Evolutionary conservation across 2,797 vertebrate species (phyloP).

Genomic region (Novumbra hubbsi): DNA sequence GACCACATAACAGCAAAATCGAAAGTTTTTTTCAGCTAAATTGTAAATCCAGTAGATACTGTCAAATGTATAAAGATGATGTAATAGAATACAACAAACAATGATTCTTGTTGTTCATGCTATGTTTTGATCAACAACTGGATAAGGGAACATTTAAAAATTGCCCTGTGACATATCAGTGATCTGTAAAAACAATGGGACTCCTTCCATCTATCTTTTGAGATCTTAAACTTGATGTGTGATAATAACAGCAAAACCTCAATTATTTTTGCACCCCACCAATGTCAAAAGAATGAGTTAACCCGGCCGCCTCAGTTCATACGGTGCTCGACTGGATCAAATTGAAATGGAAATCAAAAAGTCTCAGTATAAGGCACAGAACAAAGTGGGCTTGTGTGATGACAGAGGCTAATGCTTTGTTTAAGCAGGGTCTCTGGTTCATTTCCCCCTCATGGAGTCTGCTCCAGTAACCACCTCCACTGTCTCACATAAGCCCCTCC

Average conservation of each 20-base stretch:
- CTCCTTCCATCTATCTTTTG: conserved; percentile 1
- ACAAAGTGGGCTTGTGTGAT: neutral
- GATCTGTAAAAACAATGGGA: neutral
- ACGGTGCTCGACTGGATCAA: neutral
- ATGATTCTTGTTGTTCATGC: too few relatives aligned
- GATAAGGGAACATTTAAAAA: too few relatives aligned
- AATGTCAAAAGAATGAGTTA: neutral
- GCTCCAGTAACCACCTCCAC: neutral
- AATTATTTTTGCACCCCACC: conserved; percentile 3
- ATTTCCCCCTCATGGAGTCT: neutral
- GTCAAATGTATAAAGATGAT: neutral
- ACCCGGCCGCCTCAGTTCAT: neutral
- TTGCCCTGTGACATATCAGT: neutral
- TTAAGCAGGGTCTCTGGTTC: neutral
- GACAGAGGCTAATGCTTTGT: conserved; percentile 4
- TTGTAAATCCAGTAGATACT: neutral
- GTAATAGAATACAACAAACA: too few relatives aligned
- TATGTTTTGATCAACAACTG: too few relatives aligned
- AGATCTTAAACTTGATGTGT: neutral
- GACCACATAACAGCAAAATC: too few relatives aligned
- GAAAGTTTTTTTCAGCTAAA: neutral
- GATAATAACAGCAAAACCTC: neutral
- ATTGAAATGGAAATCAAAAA: conserved; percentile 3
- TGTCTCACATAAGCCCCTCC: neutral
- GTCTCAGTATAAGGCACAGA: neutral